phyloP scores from a whole-genome alignment of 2,113 vertebrate genomes.

The Lontra canadensis region DNA sequence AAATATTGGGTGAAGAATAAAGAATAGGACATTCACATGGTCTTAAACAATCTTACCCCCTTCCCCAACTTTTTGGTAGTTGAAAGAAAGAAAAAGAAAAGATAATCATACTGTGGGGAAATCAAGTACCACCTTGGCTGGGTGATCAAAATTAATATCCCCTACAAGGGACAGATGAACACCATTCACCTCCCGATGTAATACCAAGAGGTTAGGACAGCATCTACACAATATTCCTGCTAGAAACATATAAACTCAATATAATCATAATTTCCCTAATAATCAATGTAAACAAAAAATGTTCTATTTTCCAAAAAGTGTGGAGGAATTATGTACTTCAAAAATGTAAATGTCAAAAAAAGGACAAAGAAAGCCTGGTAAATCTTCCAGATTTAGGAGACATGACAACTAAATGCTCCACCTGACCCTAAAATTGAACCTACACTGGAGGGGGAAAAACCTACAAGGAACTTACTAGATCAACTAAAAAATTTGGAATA shows the following conservation, averaged over 20 bases:
- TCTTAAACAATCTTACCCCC: not conserved
- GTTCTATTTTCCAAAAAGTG: not conserved
- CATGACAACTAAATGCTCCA: slow-evolving; percentile 13
- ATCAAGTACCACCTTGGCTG: not conserved
- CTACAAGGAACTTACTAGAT: not conserved
- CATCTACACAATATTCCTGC: not conserved
- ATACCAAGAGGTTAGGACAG: not conserved
- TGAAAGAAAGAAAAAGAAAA: slow-evolving; percentile 11
- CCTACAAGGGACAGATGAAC: not conserved
- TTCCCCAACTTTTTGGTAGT: not conserved
- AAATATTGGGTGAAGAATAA: not conserved
- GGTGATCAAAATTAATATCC: not conserved
- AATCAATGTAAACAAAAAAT: not conserved
- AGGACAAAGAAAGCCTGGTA: not conserved
- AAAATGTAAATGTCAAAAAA: slow-evolving; percentile 31
- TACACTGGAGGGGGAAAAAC: not conserved
- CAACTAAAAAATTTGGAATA: slow-evolving; percentile 15
- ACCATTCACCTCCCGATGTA: not conserved
- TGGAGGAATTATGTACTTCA: not conserved
- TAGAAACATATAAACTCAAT: not conserved
- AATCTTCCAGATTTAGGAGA: slow-evolving; percentile 32
- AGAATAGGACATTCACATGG: not conserved
- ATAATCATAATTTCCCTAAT: not conserved
- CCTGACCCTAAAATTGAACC: slow-evolving; percentile 33
- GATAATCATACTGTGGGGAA: not conserved